phyloP scores from a whole-genome alignment of 2,888 invertebrate species.

The Pecten maximus region DNA sequence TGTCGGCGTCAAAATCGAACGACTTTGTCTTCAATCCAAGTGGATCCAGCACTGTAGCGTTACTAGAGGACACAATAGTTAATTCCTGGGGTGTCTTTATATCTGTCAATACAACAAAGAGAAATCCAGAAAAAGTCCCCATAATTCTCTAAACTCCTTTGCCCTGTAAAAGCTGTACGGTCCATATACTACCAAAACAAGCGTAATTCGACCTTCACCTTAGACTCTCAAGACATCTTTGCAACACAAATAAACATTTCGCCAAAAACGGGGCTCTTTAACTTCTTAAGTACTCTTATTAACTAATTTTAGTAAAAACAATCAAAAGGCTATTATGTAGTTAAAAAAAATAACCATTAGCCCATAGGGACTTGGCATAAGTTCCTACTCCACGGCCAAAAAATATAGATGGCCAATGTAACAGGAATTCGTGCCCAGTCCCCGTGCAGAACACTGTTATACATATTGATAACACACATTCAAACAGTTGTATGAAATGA shows the following conservation, averaged over 20 bases:
- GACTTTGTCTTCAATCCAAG: not conserved
- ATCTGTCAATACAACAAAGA: conserved; percentile 21
- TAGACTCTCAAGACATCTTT: not conserved
- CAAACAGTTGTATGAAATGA: no score
- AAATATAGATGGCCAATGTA: no score
- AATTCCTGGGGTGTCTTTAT: not conserved
- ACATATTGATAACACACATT: no score
- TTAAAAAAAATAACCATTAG: no score
- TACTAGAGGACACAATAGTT: not conserved
- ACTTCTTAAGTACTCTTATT: no score
- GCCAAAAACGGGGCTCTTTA: no score
- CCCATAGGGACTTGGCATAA: no score
- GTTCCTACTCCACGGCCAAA: no score
- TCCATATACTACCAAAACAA: not conserved
- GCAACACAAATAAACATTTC: not conserved
- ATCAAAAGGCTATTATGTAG: no score
- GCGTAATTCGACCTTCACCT: not conserved
- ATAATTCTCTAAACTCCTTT: not conserved
- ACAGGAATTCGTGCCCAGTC: no score
- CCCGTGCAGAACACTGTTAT: no score
- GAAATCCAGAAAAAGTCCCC: not conserved
- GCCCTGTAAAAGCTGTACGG: not conserved
- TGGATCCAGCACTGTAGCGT: not conserved
- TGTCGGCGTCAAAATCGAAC: not conserved
- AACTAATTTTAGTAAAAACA: no score